Evolutionary conservation across 2,888 invertebrate species (phyloP), one percentile per base, ranked within the genome.

Genomic region (Hypselothyrea guttata): DNA sequence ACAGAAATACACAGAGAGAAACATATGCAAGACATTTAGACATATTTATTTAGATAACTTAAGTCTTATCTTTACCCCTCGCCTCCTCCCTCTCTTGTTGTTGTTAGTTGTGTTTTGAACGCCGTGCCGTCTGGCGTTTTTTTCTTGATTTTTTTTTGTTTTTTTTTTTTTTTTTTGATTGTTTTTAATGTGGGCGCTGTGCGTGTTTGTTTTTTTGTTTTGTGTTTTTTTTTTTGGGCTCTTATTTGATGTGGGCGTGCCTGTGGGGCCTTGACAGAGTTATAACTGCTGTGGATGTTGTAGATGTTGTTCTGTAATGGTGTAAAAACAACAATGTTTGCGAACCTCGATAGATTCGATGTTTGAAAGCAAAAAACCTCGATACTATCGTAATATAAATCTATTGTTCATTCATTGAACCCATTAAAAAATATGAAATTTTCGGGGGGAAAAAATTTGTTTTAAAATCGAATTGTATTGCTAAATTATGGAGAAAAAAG

Each of bases 41-140:
- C 12, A 38, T 34, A 79, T 79, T 69, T 82, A 58, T 76, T 79
- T 79, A 52, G 72, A 75, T 76, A 83, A 46, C 79, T 82, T 48
- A 40, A 54, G 22, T 22, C 60, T 63, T 63, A 55, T 69, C 57
- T 35, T 38, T 40, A 11, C 12, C 30, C n/a, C n/a, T n/a, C n/a
- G n/a, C n/a, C n/a, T n/a, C n/a, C 16, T 40, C 13, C 18, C 37
- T 41, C n/a, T 40, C 27, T n/a, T 38, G 40, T 38, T 44, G 38
- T 38, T 31, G 41, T 51, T 59, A 55, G 46, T 71, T 38, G 53
- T 54, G 41, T 49, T 70, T 51, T 45, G 54, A 82, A 82, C 68
- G 76, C 76, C 76, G 81, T 70, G 62, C 42, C 74, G 76, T 77
- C 76, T 77, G 77, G 69, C 73, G 65, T 58, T 63, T 70, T 46